Base-by-base conservation (phyloP, 2,888 invertebrate species). In the Oeneis ivallda region DNA sequence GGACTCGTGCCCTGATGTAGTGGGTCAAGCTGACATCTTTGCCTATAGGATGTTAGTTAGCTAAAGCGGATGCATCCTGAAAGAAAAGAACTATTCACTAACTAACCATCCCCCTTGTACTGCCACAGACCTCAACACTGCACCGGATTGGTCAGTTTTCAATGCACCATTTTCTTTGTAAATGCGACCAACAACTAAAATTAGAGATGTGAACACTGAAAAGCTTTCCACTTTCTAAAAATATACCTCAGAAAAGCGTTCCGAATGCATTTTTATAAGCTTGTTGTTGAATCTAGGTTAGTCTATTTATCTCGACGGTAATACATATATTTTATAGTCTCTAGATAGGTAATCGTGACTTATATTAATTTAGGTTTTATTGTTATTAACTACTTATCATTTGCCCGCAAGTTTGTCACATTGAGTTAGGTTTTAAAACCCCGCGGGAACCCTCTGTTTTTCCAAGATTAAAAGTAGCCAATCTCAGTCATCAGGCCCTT, bases 161-260 rank as follows among this genome's bases (percentile, higher is more conserved):
- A 7, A 2, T 32, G 32, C 26, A 26, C 8, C 50, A n/a, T 32
- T 32, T 32, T 32, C 26, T 50, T 19, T 6, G 6, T 5, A 17
- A 17, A 26, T 34, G 52, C 47, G 26, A 26, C 26, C 5, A 56
- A 17, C 13, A 6, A 49, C 39, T 26, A 52, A 41, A 52, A 41
- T 43, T 61, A 32, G 52, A 52, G 5, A 34, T 34, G 15, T 45
- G 39, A 32, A 26, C 26, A 52, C 37, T 19, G 58, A 45, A 58
- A 58, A 58, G 45, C 26, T 50, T 52, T 61, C 37, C 41, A 41
- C 26, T 37, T n/a, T 41, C 41, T 52, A 52, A 26, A 50, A 61
- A 61, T 39, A 39, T 1, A 41, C n/a, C 13, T n/a, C 9, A 32
- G 61, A 61, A n/a, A 41, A 61, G 49, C 50, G 52, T 61, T 52